Base-by-base conservation (phyloP, 2,888 invertebrate species). In the Cosmopolites sordidus region DNA sequence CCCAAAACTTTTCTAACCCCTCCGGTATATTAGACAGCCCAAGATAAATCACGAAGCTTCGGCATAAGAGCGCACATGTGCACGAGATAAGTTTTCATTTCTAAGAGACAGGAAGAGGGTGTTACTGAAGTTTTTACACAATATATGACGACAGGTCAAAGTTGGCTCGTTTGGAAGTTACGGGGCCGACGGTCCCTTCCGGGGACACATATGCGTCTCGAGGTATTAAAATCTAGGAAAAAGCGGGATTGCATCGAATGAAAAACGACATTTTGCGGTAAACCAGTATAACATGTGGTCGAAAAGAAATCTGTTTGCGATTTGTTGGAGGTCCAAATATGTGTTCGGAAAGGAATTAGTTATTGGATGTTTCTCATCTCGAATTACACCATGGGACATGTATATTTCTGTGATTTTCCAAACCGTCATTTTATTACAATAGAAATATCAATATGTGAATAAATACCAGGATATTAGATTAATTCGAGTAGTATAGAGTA, bases 81-180 rank as follows among this genome's bases (percentile, higher is more conserved):
- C 37, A 22, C 45, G 39, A 48, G 44, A 49, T 48, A 54, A 48
- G 53, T 46, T 54, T 50, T 50, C 54, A 50, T 27, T 46, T 46
- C 54, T 50, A 40, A 30, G 48, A 55, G 44, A 43, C 55, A 55
- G 55, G 55, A 55, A 55, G 51, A 55, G 55, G 55, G 55, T 55
- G 55, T 55, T 51, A 45, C 54, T 39, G 29, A 50, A 50, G 54
- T 50, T 44, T 42, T 43, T 46, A 17, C 49, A 54, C 50, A 54
- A 54, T 49, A 54, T 54, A 54, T 38, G 54, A 54, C 54, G 54
- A 54, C 54, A 54, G 54, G 54, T 54, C 54, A 54, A 50, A 54
- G 54, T 54, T 48, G 48, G 48, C 38, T 29, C 11, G 22, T 33
- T 30, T 27, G 50, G 44, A 39, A 40, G 18, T n/a, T 12, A 12